Evolutionary conservation across 1,140 invertebrate genomes (phyloP).

Genomic region (Aphidius gifuensis): DNA sequence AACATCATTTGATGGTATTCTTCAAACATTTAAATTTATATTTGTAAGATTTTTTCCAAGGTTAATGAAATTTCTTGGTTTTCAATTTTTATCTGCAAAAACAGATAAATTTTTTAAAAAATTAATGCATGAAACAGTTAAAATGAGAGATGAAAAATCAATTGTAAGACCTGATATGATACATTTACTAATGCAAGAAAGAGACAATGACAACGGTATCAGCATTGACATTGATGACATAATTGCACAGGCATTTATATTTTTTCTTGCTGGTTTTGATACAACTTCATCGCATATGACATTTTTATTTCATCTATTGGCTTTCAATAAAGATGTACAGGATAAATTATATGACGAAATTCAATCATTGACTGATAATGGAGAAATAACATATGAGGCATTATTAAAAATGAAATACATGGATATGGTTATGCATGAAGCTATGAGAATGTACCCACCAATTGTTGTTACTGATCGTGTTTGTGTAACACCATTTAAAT

Average conservation of each 20-base stretch:
- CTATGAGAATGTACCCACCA: slow-evolving; percentile 58
- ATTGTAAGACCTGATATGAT: slow-evolving; percentile 42
- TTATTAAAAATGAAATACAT: slow-evolving; percentile 35
- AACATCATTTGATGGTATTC: slow-evolving; percentile 28
- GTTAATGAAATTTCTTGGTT: slow-evolving; percentile 19
- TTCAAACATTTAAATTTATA: slow-evolving; percentile 24
- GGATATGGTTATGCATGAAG: slow-evolving; percentile 48
- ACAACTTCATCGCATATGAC: slow-evolving; percentile 45
- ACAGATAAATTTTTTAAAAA: slow-evolving; percentile 32
- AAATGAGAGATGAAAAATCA: slow-evolving; percentile 26
- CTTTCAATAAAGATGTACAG: slow-evolving; percentile 57
- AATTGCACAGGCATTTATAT: slow-evolving; percentile 43
- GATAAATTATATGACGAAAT: slow-evolving; percentile 49
- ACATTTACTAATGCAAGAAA: slow-evolving; percentile 41
- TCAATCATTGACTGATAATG: slow-evolving; percentile 18
- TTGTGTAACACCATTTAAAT: slow-evolving; percentile 44
- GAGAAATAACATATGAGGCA: slow-evolving; percentile 32
- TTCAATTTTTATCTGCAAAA: slow-evolving; percentile 23
- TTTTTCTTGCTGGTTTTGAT: slow-evolving; percentile 48
- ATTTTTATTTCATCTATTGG: slow-evolving; percentile 51
- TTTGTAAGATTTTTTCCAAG: slow-evolving; percentile 21
- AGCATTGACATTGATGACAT: slow-evolving; percentile 31
- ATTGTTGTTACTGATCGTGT: slow-evolving; percentile 54
- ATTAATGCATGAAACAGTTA: slow-evolving; percentile 32
- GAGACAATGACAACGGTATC: slow-evolving; percentile 25